Percentiles rank a stretch among this genome's conserved stretches.
Evolutionary conservation across 2,888 invertebrate species (phyloP).

Genomic region (Phorcus lineatus): DNA sequence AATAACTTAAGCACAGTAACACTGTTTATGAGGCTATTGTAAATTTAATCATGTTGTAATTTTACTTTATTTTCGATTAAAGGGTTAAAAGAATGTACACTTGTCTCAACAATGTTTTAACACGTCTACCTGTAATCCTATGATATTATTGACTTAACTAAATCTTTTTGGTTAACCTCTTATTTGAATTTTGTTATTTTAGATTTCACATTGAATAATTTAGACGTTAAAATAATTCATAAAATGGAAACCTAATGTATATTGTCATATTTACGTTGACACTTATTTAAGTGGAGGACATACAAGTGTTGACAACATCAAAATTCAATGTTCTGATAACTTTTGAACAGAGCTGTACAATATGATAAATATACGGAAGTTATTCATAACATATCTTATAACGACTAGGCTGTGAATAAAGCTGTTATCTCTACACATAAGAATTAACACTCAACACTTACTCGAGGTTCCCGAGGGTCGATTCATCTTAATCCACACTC

Average conservation of each 20-base stretch:
- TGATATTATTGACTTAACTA: too few relatives aligned
- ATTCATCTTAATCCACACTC: slow-evolving; percentile 47
- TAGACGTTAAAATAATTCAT: too few relatives aligned
- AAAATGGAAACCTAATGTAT: too few relatives aligned
- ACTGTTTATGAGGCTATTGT: neutral
- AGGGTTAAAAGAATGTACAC: neutral
- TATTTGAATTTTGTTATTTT: too few relatives aligned
- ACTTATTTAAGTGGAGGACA: too few relatives aligned
- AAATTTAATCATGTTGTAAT: slow-evolving; percentile 3
- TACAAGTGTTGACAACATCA: too few relatives aligned
- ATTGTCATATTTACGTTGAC: too few relatives aligned
- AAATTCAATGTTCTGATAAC: too few relatives aligned
- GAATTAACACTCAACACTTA: slow-evolving; percentile 41
- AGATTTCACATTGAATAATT: too few relatives aligned
- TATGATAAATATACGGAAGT: neutral
- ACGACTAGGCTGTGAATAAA: neutral
- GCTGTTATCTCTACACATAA: slow-evolving; percentile 1
- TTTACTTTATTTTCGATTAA: neutral
- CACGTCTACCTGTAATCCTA: too few relatives aligned
- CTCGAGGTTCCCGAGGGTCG: slow-evolving; percentile 57
- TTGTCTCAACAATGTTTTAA: too few relatives aligned
- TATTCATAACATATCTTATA: neutral
- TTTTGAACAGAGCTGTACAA: neutral
- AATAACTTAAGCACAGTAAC: neutral
- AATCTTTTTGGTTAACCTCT: too few relatives aligned